Evolutionary conservation across 2,113 vertebrate species (phyloP), one percentile per base, ranked within the genome.

Genomic region (Miniopterus natalensis): DNA sequence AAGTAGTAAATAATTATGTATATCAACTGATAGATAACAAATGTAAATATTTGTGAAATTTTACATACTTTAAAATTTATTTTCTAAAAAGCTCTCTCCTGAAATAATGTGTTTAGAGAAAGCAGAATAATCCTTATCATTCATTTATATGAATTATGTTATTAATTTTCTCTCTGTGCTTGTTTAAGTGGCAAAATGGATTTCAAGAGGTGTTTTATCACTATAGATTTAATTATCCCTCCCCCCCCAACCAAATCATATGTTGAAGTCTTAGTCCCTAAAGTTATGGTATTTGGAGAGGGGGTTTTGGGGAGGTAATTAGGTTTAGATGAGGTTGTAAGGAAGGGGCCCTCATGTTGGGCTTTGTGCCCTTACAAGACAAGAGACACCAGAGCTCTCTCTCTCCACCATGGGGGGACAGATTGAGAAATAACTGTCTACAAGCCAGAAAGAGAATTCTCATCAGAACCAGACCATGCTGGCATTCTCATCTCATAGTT

Each of bases 171-270:
- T 61, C 49, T 80, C 42, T 65, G 3, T 78, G 21, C 86, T 93
- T 78, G 17, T 93, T 93, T 81, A 73, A 92, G 63, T 73, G 83
- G 73, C 25, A 80, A 51, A 80, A n/a, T 40, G 5, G 25, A 42
- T 65, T 93, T 73, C 20, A 94, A 74, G 66, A 65, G 36, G 14
- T 88, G 3, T 81, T 63, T 81, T 53, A 61, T 51, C 36, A 6
- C 18, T 79, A 5, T 51, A 7, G 31, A 93, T 79, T 80, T 51
- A 79, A 42, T 49, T 80, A 27, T 87, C 8, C 36, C 36, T 36
- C 36, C 36, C 36, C 36, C 42, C 17, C 61, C 45, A 47, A 11
- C 45, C 23, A 63, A 79, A 40, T 51, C 23, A 40, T 77, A 66
- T 71, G 18, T 79, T 87, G 51, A 79, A 71, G 51, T 14, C 31